Percentiles rank a stretch among this genome's conserved stretches.
These are phyloP conservation scores for Myiopsitta monachus DNA, from an alignment of 2,113 vertebrate species.

Conservation along the genomic window DNA sequence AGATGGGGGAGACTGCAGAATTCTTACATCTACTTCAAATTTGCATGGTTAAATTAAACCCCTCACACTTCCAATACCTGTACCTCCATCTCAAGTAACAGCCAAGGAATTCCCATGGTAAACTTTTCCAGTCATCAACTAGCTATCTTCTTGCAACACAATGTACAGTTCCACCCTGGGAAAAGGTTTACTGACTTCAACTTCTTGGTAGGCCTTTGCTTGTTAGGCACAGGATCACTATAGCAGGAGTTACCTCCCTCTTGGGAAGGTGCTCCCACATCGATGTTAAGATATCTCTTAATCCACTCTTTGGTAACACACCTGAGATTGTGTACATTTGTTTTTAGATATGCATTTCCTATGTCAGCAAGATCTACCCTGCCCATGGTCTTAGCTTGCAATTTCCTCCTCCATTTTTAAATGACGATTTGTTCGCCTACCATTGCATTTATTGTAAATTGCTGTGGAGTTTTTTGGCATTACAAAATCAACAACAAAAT, in stretches of 20 bases:
- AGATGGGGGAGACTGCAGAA: not conserved
- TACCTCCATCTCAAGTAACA: not conserved
- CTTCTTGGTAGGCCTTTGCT: not conserved
- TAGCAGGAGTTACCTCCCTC: accelerated
- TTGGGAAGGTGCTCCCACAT: not conserved
- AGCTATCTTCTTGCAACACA: not conserved
- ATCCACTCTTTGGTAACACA: not conserved
- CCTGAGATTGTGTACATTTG: not conserved
- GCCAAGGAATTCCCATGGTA: not conserved
- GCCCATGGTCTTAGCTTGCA: not conserved
- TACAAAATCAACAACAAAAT: not conserved
- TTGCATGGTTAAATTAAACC: not conserved
- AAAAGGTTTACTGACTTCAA: not conserved
- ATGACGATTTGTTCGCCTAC: not conserved
- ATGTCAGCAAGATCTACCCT: not conserved
- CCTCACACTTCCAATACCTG: not conserved
- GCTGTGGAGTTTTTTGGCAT: not conserved
- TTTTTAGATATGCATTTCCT: not conserved
- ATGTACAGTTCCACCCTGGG: not conserved
- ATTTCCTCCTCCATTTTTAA: not conserved
- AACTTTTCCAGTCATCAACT: not conserved
- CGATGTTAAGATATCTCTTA: not conserved
- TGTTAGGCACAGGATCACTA: not conserved
- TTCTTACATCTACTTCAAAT: not conserved
- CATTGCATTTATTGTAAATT: not conserved